These are phyloP conservation scores for Chalcosyrphus nemorum DNA, from an alignment of 2,888 invertebrate genomes.

Conservation along the genomic window DNA sequence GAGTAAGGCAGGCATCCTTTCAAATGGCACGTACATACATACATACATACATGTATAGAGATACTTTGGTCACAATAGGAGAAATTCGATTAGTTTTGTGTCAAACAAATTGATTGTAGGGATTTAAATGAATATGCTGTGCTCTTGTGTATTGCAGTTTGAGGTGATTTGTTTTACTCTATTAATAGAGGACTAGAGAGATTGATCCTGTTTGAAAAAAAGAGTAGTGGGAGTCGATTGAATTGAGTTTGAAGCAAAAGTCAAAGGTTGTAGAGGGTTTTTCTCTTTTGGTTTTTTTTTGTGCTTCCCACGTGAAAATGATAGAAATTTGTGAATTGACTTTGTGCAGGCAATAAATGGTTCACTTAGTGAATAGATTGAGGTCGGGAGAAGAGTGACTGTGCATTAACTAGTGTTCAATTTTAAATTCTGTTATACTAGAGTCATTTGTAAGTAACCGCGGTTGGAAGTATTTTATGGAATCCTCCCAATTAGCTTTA, in stretches of 20 bases:
- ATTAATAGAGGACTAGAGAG: constrained; percentile 19
- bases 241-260: constrained; percentile 10
- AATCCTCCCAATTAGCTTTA: too few species aligned
- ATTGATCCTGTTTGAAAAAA: background rate
- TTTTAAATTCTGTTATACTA: too few species aligned
- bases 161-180: constrained; percentile 65
- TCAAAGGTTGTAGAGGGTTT: background rate
- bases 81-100: constrained; percentile 73
- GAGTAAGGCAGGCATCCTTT: constrained; percentile 48
- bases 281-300: background rate
- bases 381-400: background rate
- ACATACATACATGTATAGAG: too few species aligned
- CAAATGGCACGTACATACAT: constrained; percentile 43
- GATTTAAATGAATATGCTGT: constrained; percentile 72
- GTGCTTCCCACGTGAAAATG: background rate
- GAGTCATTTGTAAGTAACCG: too few species aligned
- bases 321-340: constrained; percentile 16
- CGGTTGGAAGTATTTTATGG: too few species aligned
- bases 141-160: constrained; percentile 48
- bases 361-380: constrained; percentile 10
- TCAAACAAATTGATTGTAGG: constrained; percentile 72
- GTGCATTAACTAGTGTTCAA: background rate
- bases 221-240: background rate
- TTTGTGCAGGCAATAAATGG: constrained; percentile 14
- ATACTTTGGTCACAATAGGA: constrained; percentile 51